Base-by-base conservation (phyloP, 1,140 invertebrate genomes). In the Mizuhopecten yessoensis region DNA sequence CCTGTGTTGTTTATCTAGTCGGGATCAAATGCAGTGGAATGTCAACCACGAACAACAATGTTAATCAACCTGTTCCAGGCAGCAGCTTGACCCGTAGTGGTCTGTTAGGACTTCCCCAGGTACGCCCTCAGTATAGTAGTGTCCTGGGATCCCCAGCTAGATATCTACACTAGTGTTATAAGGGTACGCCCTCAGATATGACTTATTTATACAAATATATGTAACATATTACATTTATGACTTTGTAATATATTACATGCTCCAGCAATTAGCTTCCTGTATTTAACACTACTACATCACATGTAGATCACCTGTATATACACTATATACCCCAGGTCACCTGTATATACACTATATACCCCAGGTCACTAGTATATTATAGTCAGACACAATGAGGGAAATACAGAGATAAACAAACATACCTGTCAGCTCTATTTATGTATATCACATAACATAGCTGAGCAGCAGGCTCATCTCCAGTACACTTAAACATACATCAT, bases 211-310 rank as follows among this genome's bases (percentile, higher is more conserved):
- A 75, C n/a, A 75, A 29, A 75, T 75, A 17, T 75, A 75, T 75
- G 29, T 75, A 45, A 13, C 9, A n/a, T n/a, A n/a, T n/a, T 10
- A 17, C 3, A 49, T 49, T 75, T n/a, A 75, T 75, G 57, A 75
- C 42, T 75, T 75, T 29, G 29, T 75, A 0, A 75, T 75, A n/a
- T 75, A 0, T 29, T 23, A 75, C 57, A 75, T 75, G 23, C 57
- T 75, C 29, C 57, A 75, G 5, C 57, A 75, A 75, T 75, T 75
- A 75, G 57, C 57, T 75, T 75, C 57, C 57, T 75, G 57, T 75
- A 75, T n/a, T 29, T 75, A 75, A n/a, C 57, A 75, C 57, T n/a
- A n/a, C n/a, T n/a, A n/a, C n/a, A n/a, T n/a, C n/a, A n/a, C 57
- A 45, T 75, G 5, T 75, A 29, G n/a, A n/a, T 2, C 45, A 15